Base-by-base conservation (phyloP, 2,888 invertebrate species). In the Cenopis cana region DNA sequence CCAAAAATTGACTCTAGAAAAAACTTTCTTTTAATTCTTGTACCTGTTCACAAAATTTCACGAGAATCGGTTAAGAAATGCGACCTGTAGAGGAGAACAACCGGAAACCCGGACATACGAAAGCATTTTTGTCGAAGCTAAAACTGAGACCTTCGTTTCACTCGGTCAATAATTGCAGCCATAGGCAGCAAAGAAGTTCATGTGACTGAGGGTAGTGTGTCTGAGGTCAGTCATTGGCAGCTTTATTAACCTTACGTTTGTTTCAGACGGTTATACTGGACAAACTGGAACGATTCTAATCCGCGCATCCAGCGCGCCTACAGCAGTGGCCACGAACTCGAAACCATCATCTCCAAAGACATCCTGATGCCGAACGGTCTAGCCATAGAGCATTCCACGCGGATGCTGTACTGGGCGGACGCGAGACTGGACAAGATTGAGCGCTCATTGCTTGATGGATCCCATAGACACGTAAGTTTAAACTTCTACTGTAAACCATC, bases 281-380 rank as follows among this genome's bases (percentile, higher is more conserved):
- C 97, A 10, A 98, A 98, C 91, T 98, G 98, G 98, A 97, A 97
- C 90, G 95, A 95, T 73, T 94, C 96, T 68, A 94, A 95, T 59
- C 97, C 98, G 0, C 95, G 95, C 75, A 96, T 98, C 77, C 97
- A 98, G 89, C 95, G 98, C 74, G 96, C 97, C 1, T 96, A 93
- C 82, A 88, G 95, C 38, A 94, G 94, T 76, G 97, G 97, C 0
- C 96, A 93, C 78, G 94, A 94, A 11, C 89, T 95, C 41, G 95
- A 97, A 82, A 94, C 95, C 50, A 95, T 98, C 69, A 95, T 98
- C 57, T 55, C 81, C 65, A 96, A 95, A 0, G 96, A 97, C 69
- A 97, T 98, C 75, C 94, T 96, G 66, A 98, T 98, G 96, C 97
- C 98, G 8, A 98, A 98, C 91, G 97, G 96, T 0, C 88, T 98